Evolutionary conservation across 2,113 vertebrate species (phyloP).

Genomic region (Promerops cafer): DNA sequence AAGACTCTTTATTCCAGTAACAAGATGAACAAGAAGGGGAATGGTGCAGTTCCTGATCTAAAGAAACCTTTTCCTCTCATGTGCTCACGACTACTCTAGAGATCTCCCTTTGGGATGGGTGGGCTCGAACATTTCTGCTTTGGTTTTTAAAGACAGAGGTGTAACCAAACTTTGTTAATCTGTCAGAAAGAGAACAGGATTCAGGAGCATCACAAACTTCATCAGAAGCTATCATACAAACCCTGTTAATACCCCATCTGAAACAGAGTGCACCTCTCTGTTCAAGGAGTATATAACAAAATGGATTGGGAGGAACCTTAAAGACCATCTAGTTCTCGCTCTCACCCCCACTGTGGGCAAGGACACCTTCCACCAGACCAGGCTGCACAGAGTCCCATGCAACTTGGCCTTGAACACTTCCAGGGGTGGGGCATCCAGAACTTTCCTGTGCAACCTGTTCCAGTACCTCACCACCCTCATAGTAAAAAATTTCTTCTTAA

Average conservation of each 20-base stretch:
- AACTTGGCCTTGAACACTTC: background rate
- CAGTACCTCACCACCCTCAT: background rate
- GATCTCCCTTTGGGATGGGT: background rate
- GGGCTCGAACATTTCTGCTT: background rate
- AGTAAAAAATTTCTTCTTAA: background rate
- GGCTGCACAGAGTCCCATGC: background rate
- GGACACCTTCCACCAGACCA: background rate
- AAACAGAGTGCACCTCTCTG: background rate
- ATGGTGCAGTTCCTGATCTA: background rate
- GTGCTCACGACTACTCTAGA: background rate
- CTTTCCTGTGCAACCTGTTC: background rate
- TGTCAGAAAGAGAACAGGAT: background rate
- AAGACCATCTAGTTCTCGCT: background rate
- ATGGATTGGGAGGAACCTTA: background rate
- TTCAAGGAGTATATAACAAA: background rate
- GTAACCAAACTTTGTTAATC: background rate
- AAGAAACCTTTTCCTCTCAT: background rate
- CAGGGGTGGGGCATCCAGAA: background rate
- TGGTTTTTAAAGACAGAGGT: background rate
- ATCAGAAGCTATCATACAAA: background rate
- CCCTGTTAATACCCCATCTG: background rate
- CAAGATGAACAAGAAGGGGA: background rate
- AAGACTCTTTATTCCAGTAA: background rate
- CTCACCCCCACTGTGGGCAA: fast-evolving
- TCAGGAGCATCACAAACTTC: background rate